Percentiles rank a stretch among this genome's conserved stretches.
phyloP scores from a whole-genome alignment of 1,140 invertebrate genomes.

The Himalopsyche phryganea region DNA sequence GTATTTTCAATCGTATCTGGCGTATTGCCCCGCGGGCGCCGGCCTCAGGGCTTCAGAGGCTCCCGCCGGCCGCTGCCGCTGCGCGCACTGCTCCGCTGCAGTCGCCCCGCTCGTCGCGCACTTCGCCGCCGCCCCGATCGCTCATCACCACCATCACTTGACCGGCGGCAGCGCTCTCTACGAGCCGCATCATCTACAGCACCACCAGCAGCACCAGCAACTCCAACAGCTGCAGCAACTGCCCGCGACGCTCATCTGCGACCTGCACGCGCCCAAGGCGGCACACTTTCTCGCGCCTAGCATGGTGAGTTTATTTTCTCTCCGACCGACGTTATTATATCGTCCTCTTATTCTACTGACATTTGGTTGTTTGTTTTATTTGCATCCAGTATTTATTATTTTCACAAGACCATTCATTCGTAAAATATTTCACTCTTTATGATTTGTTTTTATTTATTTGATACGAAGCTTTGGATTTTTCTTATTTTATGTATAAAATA shows the following conservation, averaged over 20 bases:
- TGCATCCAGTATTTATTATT: too few relatives aligned
- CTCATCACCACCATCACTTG: conserved; percentile 40
- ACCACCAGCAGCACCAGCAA: conserved; percentile 43
- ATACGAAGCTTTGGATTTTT: too few relatives aligned
- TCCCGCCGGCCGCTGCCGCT: conserved; percentile 19
- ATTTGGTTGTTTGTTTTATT: too few relatives aligned
- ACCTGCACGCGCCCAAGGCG: conserved; percentile 48
- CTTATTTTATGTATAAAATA: too few relatives aligned
- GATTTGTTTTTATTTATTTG: too few relatives aligned
- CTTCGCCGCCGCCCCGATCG: conserved; percentile 37
- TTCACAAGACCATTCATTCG: too few relatives aligned
- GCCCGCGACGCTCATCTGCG: conserved; percentile 23
- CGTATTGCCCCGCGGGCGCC: conserved; percentile 34
- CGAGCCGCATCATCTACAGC: conserved; percentile 21
- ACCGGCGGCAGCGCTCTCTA: conserved; percentile 20
- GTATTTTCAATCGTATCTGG: conserved; percentile 36
- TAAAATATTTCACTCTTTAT: too few relatives aligned
- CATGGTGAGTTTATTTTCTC: conserved; percentile 55
- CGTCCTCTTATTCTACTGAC: too few relatives aligned
- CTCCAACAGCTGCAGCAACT: conserved; percentile 38
- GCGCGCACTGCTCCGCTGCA: conserved; percentile 21
- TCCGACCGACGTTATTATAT: too few relatives aligned
- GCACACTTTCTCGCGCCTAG: conserved; percentile 49
- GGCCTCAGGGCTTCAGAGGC: conserved; percentile 10
- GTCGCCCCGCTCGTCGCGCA: conserved; percentile 12